These are phyloP conservation scores for Spheniscus humboldti DNA, from an alignment of 2,797 vertebrate genomes.

Conservation along the genomic window DNA sequence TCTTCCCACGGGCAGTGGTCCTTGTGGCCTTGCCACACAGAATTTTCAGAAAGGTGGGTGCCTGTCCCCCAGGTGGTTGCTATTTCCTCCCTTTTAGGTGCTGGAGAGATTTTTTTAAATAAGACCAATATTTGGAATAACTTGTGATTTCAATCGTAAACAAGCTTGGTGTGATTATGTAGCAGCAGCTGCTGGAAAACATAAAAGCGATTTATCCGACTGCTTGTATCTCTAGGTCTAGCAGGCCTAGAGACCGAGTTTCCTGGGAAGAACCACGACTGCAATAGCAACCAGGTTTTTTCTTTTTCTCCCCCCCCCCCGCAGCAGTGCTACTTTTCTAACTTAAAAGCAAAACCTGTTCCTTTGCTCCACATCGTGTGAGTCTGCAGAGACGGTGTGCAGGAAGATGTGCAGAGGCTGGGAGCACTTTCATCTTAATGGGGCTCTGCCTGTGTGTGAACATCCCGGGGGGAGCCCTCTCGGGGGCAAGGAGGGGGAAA, in stretches of 20 bases:
- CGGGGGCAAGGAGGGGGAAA: background rate
- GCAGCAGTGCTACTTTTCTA: background rate
- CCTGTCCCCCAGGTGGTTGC: background rate
- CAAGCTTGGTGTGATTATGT: background rate
- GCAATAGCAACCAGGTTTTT: background rate
- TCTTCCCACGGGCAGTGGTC: accelerated
- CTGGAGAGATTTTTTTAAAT: background rate
- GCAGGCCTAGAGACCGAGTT: background rate
- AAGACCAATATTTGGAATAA: background rate
- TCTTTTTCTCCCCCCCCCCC: background rate
- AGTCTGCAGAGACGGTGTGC: background rate
- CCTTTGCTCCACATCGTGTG: background rate
- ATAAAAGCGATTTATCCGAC: background rate
- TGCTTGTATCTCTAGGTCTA: background rate
- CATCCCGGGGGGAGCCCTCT: background rate
- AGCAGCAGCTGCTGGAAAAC: background rate
- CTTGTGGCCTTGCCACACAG: background rate
- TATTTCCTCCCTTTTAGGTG: background rate
- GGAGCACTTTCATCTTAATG: background rate
- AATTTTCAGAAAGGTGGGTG: background rate
- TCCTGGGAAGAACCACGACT: background rate
- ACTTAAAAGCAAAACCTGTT: background rate
- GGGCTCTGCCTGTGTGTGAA: background rate
- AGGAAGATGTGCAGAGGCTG: background rate
- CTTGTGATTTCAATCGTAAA: background rate